These are phyloP conservation scores for Beris morrisii DNA, from an alignment of 2,888 invertebrate species.

Conservation along the genomic window DNA sequence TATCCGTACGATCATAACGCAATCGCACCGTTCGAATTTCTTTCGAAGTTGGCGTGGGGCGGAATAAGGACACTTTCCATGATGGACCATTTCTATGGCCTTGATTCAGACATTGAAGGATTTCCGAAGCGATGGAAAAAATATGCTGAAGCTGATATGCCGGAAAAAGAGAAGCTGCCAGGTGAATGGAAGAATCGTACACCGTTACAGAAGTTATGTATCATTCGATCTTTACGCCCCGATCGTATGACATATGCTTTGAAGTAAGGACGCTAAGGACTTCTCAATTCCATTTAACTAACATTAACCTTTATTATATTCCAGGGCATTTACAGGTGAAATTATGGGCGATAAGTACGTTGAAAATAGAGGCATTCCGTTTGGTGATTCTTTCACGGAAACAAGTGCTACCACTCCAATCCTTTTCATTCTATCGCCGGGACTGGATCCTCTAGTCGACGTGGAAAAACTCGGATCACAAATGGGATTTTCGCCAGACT, in stretches of 20 bases:
- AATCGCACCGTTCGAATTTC: conserved; percentile 78
- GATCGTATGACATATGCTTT: conserved; percentile 95
- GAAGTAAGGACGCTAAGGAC: conserved; percentile 56
- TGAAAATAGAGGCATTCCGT: conserved; percentile 73
- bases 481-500: conserved; percentile 76
- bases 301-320: background rate
- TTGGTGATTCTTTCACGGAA: conserved; percentile 84
- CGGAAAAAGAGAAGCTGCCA: conserved; percentile 90
- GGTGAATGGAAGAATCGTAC: conserved; percentile 96
- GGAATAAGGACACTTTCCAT: conserved; percentile 77
- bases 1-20: conserved; percentile 76
- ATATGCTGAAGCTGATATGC: conserved; percentile 86
- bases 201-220: conserved; percentile 83
- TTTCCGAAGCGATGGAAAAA: conserved; percentile 92
- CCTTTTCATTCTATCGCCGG: conserved; percentile 93
- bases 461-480: conserved; percentile 82
- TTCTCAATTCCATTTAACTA: background rate
- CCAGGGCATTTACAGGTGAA: conserved; percentile 76
- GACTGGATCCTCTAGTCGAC: conserved; percentile 80
- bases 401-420: conserved; percentile 82
- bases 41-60: conserved; percentile 78
- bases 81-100: conserved; percentile 80
- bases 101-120: conserved; percentile 91
- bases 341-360: conserved; percentile 81
- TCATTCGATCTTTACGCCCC: conserved; percentile 85